Evolutionary conservation across 2,888 invertebrate species (phyloP), one percentile per base, ranked within the genome.

Genomic region (Thyatira batis): DNA sequence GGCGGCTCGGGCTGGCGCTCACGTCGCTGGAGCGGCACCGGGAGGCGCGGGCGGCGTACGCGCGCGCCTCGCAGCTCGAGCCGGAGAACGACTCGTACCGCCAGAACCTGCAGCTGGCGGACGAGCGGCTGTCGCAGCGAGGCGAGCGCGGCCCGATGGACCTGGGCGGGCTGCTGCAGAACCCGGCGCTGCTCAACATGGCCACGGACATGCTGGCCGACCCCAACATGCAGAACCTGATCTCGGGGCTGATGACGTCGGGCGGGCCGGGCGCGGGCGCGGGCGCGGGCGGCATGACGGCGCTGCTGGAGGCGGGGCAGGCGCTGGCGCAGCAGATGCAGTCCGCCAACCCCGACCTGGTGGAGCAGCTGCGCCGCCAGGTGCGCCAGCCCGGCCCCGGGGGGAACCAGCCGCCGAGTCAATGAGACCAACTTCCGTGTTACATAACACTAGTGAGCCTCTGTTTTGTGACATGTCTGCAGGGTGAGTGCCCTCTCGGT

Each of bases 1-100:
- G 98, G 1, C 94, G 99, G 56, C 94, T 98, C 82, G 99, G 97
- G 87, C 82, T 98, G 53, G 98, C 98, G 0, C 96, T 97, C 73
- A 95, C 97, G 0, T 96, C 96, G 78, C 89, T 98, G 60, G 95
- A 96, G 58, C 94, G 95, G 67, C 96, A 96, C 81, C 94, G 94
- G 55, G 96, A 98, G 77, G 98, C 99, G 0, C 94, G 95, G 58
- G 94, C 95, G 52, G 96, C 97, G 11, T 99, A 98, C 86, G 94
- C 95, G 60, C 96, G 96, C 71, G 99, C 99, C 1, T 88, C 97
- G 33, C 95, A 97, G 78, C 90, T 98, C 61, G 99, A 99, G 76
- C 98, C 99, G 0, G 95, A 95, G 45, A 99, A 99, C 85, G 96
- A 96, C 60, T 97, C 96, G 68, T 98, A 98, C 83, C 94, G 94